Base-by-base conservation (phyloP, 1,140 invertebrate genomes). In the Hyles euphorbiae region DNA sequence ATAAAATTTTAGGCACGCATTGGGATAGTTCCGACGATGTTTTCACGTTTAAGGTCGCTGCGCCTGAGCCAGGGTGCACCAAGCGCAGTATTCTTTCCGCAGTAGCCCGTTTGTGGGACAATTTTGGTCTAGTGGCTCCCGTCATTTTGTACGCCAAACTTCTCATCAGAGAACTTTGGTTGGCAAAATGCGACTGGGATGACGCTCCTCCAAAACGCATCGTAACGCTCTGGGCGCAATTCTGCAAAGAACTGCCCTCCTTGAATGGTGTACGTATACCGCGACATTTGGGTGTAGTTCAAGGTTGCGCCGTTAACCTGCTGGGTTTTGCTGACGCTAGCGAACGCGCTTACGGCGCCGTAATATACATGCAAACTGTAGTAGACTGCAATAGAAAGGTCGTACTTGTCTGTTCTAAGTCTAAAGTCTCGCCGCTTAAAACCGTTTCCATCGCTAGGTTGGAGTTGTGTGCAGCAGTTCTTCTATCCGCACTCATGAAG, bases 321-420 rank as follows among this genome's bases (percentile, higher is more conserved):
- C 22, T 68, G 43, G 74, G 65, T 22, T 86, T 83, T 67, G 55
- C 71, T 9, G 82, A 83, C 64, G 74, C 79, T 6, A 76, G 72
- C 32, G 58, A 63, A 43, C 43, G 49, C 11, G 71, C 70, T 32
- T 79, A 76, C 50, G 70, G 71, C 2, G 67, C 72, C 5, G 59
- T 65, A 12, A 40, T 83, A 36, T 83, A 85, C 56, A 8, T 81
- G 9, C 60, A 68, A 5, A 12, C 40, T 34, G 43, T 22, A 9
- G 32, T 11, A 9, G n/a, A 6, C n/a, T 40, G 2, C 45, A 46
- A 9, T 43, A 5, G 11, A 3, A 12, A 22, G 5, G 12, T 51
- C n/a, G 5, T 34, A 8, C 51, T 63, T 49, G 56, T 69, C 32
- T 66, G 63, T 33, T 62, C 73, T 2, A 76, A 74, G 34, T 69